Evolutionary conservation across 2,797 vertebrate species (phyloP).

Genomic region (Rhadinocentrus ornatus): DNA sequence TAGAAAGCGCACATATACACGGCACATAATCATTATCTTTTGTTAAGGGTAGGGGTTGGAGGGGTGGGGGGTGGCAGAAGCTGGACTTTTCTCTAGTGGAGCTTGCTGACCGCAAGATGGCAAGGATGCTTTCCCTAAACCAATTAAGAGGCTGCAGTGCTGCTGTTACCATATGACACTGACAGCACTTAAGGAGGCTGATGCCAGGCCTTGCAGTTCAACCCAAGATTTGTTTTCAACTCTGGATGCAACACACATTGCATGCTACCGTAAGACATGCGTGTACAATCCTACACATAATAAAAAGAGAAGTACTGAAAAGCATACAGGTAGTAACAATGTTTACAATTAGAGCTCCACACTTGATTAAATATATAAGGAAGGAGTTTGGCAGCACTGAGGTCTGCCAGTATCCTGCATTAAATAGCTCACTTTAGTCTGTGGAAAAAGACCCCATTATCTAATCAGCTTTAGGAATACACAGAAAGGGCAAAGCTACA

Average conservation of each 20-base stretch:
- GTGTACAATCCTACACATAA: slow-evolving; percentile 23
- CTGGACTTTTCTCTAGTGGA: slow-evolving; percentile 68
- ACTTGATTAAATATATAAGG: slow-evolving; percentile 42
- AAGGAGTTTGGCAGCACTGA: background rate
- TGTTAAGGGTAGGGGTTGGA: slow-evolving; percentile 58
- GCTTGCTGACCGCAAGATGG: slow-evolving; percentile 82
- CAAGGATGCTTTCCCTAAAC: slow-evolving; percentile 79
- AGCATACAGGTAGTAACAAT: slow-evolving; percentile 30
- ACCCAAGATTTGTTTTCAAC: slow-evolving; percentile 60
- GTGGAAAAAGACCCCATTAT: slow-evolving; percentile 50
- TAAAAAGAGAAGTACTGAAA: slow-evolving; percentile 29
- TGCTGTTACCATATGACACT: slow-evolving; percentile 74
- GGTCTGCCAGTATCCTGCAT: slow-evolving; percentile 9
- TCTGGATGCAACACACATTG: slow-evolving; percentile 27
- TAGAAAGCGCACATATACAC: slow-evolving; percentile 72
- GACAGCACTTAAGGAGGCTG: slow-evolving; percentile 78
- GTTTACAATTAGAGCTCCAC: slow-evolving; percentile 16
- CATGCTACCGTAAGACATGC: background rate
- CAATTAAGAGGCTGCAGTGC: slow-evolving; percentile 77
- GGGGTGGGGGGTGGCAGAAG: slow-evolving; percentile 61
- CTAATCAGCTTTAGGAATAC: slow-evolving; percentile 64
- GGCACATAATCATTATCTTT: slow-evolving; percentile 78
- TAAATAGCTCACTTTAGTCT: slow-evolving; percentile 16
- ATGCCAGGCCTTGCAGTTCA: slow-evolving; percentile 59
- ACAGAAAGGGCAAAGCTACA: slow-evolving; percentile 42